Evolutionary conservation across 2,113 vertebrate species (phyloP).

Genomic region (Zosterops japonicus): DNA sequence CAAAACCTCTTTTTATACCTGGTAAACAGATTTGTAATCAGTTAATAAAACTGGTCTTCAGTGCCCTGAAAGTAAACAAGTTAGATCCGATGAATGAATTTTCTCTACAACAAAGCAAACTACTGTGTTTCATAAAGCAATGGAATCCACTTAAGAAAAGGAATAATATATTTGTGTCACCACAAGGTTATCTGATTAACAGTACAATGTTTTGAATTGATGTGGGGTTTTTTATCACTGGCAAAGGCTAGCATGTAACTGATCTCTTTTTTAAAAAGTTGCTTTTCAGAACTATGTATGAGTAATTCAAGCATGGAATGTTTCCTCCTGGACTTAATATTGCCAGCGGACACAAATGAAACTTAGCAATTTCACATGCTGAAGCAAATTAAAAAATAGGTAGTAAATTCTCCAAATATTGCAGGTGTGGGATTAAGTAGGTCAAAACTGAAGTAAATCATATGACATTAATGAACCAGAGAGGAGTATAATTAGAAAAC

Average conservation of each 20-base stretch:
- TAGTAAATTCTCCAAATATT: slow-evolving; percentile 48
- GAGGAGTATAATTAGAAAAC: slow-evolving; percentile 50
- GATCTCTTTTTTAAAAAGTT: slow-evolving; percentile 40
- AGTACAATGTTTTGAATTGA: slow-evolving; percentile 41
- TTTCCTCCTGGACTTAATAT: slow-evolving; percentile 55
- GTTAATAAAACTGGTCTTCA: background rate
- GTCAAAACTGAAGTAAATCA: slow-evolving; percentile 44
- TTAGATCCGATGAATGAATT: slow-evolving; percentile 21
- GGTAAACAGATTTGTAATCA: background rate
- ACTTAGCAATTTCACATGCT: slow-evolving; percentile 23
- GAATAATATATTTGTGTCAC: slow-evolving; percentile 40
- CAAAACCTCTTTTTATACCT: background rate
- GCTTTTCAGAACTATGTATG: slow-evolving; percentile 58
- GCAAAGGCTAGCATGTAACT: slow-evolving; percentile 19
- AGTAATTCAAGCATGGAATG: slow-evolving; percentile 63
- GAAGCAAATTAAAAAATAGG: slow-evolving; percentile 57
- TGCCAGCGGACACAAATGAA: slow-evolving; percentile 59
- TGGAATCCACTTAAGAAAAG: slow-evolving; percentile 31
- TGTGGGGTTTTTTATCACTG: slow-evolving; percentile 8
- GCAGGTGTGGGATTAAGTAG: slow-evolving; percentile 55
- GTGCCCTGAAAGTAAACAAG: background rate
- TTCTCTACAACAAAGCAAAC: slow-evolving; percentile 13
- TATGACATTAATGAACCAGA: background rate
- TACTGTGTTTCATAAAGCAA: slow-evolving; percentile 36
- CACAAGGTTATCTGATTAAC: slow-evolving; percentile 51